A percentile compares a stretch with the other conserved stretches of the same genome.
phyloP scores from a whole-genome alignment of 2,113 vertebrate genomes.

The Forbesichthys agassizii region DNA sequence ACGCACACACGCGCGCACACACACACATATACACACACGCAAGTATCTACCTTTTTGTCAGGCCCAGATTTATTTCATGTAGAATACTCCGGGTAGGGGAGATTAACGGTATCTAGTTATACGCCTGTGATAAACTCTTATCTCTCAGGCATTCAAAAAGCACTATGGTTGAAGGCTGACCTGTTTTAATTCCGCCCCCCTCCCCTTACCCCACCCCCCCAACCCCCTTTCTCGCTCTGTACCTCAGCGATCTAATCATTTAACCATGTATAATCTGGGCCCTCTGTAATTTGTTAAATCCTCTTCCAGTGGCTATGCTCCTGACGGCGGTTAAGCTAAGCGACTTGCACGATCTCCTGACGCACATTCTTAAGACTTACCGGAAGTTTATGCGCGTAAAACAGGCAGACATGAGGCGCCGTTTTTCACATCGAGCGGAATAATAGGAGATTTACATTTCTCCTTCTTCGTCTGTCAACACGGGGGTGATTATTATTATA shows the following conservation, averaged over 20 bases:
- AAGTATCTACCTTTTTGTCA: constrained; percentile 53
- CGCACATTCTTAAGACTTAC: neutral
- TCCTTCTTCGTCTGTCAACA: neutral
- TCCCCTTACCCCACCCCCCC: neutral
- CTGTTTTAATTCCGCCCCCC: constrained; percentile 53
- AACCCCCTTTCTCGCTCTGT: constrained; percentile 13
- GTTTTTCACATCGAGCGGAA: neutral
- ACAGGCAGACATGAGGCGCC: constrained; percentile 34
- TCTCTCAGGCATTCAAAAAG: constrained; percentile 63
- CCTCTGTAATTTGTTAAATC: constrained; percentile 52
- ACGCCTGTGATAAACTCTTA: constrained; percentile 71
- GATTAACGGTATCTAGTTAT: constrained; percentile 73
- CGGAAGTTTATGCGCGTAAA: constrained; percentile 32
- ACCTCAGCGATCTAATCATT: constrained; percentile 67
- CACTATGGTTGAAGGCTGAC: constrained; percentile 64
- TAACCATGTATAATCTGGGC: constrained; percentile 60
- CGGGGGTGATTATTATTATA: neutral
- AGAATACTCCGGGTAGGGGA: constrained; percentile 60
- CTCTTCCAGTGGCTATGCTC: constrained; percentile 30
- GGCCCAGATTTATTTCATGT: constrained; percentile 65
- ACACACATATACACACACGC: neutral
- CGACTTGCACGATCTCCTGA: neutral
- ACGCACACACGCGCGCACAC: neutral
- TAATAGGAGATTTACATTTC: constrained; percentile 11
- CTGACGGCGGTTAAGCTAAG: neutral